These are phyloP conservation scores for Balearica regulorum DNA, from an alignment of 2,797 vertebrate species.

Conservation along the genomic window DNA sequence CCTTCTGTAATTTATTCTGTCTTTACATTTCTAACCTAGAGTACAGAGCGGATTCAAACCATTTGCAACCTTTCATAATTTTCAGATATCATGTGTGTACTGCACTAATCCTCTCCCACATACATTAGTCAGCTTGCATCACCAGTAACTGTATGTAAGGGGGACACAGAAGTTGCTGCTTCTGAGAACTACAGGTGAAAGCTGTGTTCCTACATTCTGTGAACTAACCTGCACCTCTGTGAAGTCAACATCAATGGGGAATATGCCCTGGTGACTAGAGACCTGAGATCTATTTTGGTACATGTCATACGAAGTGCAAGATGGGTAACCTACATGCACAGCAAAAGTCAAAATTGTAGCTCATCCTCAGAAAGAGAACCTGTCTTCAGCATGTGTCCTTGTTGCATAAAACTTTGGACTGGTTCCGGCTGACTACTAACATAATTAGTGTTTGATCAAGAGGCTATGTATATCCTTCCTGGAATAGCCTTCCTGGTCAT, in stretches of 20 bases:
- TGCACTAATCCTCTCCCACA: not conserved
- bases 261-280: not conserved
- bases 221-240: not conserved
- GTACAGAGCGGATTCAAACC: not conserved
- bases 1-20: not conserved
- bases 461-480: not conserved
- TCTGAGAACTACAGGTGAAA: not conserved
- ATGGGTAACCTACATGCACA: not conserved
- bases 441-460: not conserved
- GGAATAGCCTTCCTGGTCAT: not conserved
- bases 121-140: not conserved
- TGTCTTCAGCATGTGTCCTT: not conserved
- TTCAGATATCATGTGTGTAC: not conserved
- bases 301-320: not conserved
- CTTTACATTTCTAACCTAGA: not conserved
- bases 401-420: not conserved
- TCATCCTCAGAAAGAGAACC: not conserved
- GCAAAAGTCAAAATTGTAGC: not conserved
- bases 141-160: not conserved
- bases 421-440: not conserved
- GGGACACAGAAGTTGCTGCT: not conserved
- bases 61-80: not conserved
- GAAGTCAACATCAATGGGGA: not conserved
- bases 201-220: not conserved
- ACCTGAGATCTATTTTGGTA: not conserved